Conservation (phyloP, 2,888 invertebrate genomes). For the Mimachlamys varia region DNA sequence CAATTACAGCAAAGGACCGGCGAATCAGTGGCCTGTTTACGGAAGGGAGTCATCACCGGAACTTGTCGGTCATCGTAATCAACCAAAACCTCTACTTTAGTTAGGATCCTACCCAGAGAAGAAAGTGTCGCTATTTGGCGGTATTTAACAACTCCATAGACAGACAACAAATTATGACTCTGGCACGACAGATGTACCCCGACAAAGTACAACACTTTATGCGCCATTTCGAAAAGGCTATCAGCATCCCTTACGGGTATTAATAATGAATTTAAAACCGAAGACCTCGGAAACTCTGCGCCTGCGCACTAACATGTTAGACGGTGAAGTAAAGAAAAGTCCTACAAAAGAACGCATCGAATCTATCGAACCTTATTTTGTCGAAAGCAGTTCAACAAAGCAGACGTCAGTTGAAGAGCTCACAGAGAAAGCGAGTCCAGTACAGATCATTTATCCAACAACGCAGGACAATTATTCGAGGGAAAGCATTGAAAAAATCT, state of each 20-base stretch:
- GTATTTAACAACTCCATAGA: slow-evolving; percentile 52
- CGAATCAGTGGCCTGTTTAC: slow-evolving; percentile 46
- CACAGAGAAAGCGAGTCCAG: no score
- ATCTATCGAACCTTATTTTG: no score
- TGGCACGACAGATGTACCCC: slow-evolving; percentile 56
- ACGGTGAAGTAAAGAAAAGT: neutral
- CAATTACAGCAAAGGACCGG: neutral
- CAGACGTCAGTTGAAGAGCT: no score
- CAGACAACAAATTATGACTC: slow-evolving; percentile 47
- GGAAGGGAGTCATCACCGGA: slow-evolving; percentile 45
- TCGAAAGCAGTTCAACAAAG: no score
- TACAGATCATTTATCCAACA: no score
- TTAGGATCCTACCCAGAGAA: slow-evolving; percentile 44
- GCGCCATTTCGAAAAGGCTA: slow-evolving; percentile 41
- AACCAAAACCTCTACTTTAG: slow-evolving; percentile 42
- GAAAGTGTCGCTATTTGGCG: slow-evolving; percentile 49
- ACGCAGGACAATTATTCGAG: no score
- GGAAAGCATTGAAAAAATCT: no score
- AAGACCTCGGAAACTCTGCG: slow-evolving; percentile 43
- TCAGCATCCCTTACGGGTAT: slow-evolving; percentile 45
- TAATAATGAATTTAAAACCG: slow-evolving; percentile 48
- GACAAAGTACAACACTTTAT: slow-evolving; percentile 36
- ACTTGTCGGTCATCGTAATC: slow-evolving; percentile 39
- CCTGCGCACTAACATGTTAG: slow-evolving; percentile 2
- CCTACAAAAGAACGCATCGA: neutral